Base-by-base conservation (phyloP, 2,797 vertebrate species). In the Sus cebifrons region DNA sequence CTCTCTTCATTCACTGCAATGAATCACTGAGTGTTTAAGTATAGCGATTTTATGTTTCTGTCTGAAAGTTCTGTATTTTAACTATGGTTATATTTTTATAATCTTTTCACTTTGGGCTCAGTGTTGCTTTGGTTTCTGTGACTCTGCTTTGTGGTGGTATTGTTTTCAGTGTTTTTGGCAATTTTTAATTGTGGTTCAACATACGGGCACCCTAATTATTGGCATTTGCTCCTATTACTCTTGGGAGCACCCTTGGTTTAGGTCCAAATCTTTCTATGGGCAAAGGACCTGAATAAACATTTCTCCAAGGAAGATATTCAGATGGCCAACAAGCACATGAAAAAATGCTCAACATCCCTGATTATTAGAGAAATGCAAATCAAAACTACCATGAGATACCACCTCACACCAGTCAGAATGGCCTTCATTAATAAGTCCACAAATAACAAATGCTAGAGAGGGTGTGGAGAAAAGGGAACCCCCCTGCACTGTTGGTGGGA, bases 171-270 rank as follows among this genome's bases (percentile, higher is more conserved):
- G 18, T 32, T 49, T 86, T 49, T 4, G 16, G 8, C 32, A 54
- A 58, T 32, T 73, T 44, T 71, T 56, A 40, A 44, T 27, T n/a
- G 27, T 73, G 52, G 52, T 29, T 70, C 13, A 1, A 9, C 65
- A 15, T 7, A 14, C 1, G 23, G 4, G 20, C 14, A 12, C n/a
- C 17, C 23, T 29, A 7, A 73, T 3, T 0, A 25, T 67, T 3
- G n/a, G 29, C 10, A 0, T 16, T 32, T 25, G 15, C 27, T 65
- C n/a, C 56, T 58, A 20, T 13, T 56, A 17, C 44, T 20, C 77
- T 18, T 1, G 6, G 27, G 40, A 2, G 9, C 17, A 3, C 8
- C 6, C 2, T 3, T 32, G n/a, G 18, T n/a, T 40, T 5, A 7
- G 40, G 68, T 36, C 44, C 16, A 13, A 2, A 21, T 23, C 17